Base-by-base conservation (phyloP, 2,888 invertebrate species). In the Tuta absoluta region DNA sequence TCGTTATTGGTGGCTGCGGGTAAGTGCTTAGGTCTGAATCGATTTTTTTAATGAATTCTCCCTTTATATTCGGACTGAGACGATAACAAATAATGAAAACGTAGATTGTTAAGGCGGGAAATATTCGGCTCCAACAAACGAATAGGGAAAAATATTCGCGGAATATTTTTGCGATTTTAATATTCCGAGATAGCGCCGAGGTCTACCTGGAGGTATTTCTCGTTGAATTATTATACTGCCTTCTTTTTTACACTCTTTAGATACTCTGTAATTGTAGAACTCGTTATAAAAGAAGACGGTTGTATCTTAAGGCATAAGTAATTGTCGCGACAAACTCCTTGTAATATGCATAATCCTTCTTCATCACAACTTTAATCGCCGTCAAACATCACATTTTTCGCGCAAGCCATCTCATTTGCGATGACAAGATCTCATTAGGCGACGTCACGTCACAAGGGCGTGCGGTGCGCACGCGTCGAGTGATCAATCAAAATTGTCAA, bases 401-500 rank as follows among this genome's bases (percentile, higher is more conserved):
- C 33, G 17, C 72, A 74, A 74, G 72, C 68, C 69, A 69, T 68
- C 58, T 67, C 70, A 72, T 76, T 75, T 74, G 74, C 69, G 72
- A 76, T 64, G 60, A 72, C 71, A 71, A 70, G 75, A 73, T 76
- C 81, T 82, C 82, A 81, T 84, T 84, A 81, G 74, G 73, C 65
- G 69, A 68, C 72, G 68, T 68, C 75, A 68, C 72, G 68, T 68
- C 75, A 74, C 73, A 72, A 83, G 78, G 82, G 78, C 77, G 76
- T 74, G 75, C 69, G 71, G 33, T 56, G 56, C 75, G 77, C 79
- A 77, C 76, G 19, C 73, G 67, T 24, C 67, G 69, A 63, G 73
- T 78, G 85, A 91, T 91, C 91, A 86, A 91, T 91, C 91, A 90
- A 86, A 89, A 88, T 87, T 89, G 90, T 91, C 91, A 90, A 84